These are phyloP conservation scores for Cuniculus paca DNA, from an alignment of 2,797 vertebrate species.

Conservation along the genomic window DNA sequence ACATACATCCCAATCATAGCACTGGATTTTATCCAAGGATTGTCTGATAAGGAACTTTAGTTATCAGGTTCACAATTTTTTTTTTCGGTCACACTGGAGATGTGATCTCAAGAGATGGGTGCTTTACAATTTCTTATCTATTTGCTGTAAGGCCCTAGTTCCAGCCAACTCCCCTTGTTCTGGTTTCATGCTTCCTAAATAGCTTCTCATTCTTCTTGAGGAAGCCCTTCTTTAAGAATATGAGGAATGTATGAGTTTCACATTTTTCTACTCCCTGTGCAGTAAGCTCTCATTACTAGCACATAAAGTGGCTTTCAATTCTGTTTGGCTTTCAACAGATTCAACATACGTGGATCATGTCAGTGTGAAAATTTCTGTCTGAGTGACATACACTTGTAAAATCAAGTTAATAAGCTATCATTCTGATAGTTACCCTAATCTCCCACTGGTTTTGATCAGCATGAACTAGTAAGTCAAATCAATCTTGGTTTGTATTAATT, in stretches of 20 bases:
- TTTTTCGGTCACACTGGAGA: neutral
- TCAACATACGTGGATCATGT: neutral
- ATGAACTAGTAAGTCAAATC: neutral
- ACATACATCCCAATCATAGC: neutral
- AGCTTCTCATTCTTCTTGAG: neutral
- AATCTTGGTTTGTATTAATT: neutral
- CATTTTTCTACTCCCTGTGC: neutral
- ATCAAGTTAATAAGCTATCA: constrained; percentile 22
- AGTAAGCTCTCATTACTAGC: neutral
- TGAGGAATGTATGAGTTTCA: neutral
- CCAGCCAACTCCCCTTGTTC: neutral
- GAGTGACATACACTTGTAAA: neutral
- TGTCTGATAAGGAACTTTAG: neutral
- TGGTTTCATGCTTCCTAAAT: neutral
- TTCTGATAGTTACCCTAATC: neutral
- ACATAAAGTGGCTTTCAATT: neutral
- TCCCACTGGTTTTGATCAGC: neutral
- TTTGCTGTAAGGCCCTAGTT: neutral
- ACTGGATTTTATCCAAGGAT: neutral
- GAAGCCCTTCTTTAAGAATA: neutral
- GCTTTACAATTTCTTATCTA: neutral
- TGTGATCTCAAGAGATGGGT: neutral
- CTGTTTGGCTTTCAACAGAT: neutral
- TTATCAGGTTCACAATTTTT: neutral
- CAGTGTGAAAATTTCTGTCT: neutral